These are phyloP conservation scores for Maniola hyperantus DNA, from an alignment of 2,888 invertebrate genomes.

Conservation along the genomic window DNA sequence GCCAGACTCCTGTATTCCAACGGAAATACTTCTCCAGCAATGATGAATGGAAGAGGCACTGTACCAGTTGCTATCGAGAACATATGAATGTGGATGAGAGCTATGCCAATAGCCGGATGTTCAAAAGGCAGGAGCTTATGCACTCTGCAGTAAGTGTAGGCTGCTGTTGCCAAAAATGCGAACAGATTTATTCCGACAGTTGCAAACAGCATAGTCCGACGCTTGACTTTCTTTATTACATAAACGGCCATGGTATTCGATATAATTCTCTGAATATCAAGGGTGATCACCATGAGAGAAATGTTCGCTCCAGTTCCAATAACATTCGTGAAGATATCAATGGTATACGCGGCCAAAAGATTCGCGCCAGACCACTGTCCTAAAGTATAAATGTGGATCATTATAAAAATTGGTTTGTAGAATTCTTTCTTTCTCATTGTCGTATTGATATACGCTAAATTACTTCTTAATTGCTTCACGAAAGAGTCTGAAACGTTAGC, in stretches of 20 bases:
- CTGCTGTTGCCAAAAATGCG: slow-evolving; percentile 54
- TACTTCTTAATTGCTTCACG: slow-evolving; percentile 45
- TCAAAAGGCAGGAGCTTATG: slow-evolving; percentile 48
- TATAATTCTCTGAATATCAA: slow-evolving; percentile 63
- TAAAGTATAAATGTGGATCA: slow-evolving; percentile 60
- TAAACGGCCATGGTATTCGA: slow-evolving; percentile 60
- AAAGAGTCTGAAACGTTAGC: slow-evolving; percentile 46
- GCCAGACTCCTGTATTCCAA: slow-evolving; percentile 83
- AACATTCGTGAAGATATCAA: slow-evolving; percentile 59
- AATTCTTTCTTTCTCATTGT: slow-evolving; percentile 60
- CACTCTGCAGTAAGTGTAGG: slow-evolving; percentile 55
- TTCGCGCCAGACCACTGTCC: slow-evolving; percentile 66
- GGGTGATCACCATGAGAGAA: slow-evolving; percentile 58
- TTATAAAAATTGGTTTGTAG: slow-evolving; percentile 62
- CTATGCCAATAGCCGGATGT: slow-evolving; percentile 54
- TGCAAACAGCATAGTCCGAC: slow-evolving; percentile 59
- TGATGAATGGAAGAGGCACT: slow-evolving; percentile 85
- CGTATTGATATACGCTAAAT: slow-evolving; percentile 48
- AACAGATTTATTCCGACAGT: slow-evolving; percentile 55
- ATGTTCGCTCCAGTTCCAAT: slow-evolving; percentile 54
- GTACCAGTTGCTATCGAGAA: slow-evolving; percentile 81
- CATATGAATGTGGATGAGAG: slow-evolving; percentile 68
- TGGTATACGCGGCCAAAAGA: slow-evolving; percentile 57
- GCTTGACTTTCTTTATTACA: slow-evolving; percentile 64
- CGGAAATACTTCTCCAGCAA: slow-evolving; percentile 87